Percentiles rank a stretch among this genome's conserved stretches.
These are phyloP conservation scores for Saguinus midas DNA, from an alignment of 2,113 vertebrate genomes.

Conservation along the genomic window DNA sequence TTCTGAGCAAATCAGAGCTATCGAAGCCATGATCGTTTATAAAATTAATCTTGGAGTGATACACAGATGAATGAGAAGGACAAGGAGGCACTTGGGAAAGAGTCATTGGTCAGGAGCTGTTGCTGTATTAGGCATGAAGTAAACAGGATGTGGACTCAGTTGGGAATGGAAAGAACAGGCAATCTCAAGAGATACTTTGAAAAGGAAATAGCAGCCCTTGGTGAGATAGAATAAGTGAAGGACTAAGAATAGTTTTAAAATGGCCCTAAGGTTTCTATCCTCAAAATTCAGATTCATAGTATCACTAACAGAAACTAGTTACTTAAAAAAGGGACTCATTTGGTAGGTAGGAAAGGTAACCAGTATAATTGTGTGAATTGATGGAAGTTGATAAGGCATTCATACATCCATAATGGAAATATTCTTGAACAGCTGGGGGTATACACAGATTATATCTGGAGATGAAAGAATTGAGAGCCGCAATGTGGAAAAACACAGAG, in stretches of 20 bases:
- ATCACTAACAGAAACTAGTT: background rate
- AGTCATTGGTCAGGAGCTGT: background rate
- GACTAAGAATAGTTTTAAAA: background rate
- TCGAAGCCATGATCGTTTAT: background rate
- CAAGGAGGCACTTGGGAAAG: background rate
- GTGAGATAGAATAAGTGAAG: background rate
- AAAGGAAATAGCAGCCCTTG: background rate
- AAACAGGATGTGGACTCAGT: background rate
- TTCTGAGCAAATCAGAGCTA: background rate
- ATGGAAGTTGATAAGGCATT: background rate
- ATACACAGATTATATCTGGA: background rate
- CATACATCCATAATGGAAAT: background rate
- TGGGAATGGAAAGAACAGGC: background rate
- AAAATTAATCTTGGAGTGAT: background rate
- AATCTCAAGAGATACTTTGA: background rate
- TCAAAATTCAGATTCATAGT: background rate
- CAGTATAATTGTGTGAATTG: no score
- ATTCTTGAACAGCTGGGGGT: background rate
- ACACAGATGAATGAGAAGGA: background rate
- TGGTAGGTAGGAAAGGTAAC: background rate
- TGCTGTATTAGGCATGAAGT: background rate
- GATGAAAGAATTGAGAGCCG: background rate
- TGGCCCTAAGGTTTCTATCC: background rate
- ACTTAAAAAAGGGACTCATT: background rate
- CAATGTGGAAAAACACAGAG: rapidly evolving